Evolutionary conservation across 2,888 invertebrate genomes (phyloP), one percentile per base, ranked within the genome.

Genomic region (Pediacus dermestoides): DNA sequence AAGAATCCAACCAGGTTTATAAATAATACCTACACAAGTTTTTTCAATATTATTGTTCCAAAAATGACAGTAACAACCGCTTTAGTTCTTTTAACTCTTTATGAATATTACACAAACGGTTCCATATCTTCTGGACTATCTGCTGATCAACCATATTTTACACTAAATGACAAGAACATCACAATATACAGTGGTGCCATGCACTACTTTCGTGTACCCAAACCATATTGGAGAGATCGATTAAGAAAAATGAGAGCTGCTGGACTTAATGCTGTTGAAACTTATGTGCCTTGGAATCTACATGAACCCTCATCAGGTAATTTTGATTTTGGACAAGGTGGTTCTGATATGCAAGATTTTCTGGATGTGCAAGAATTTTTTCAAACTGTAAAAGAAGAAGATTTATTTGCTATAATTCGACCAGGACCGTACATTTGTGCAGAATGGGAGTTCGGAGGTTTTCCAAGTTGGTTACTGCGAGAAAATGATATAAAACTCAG

Each of bases 361-460:
- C 60, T 74, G 8, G 71, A 78, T 53, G 45, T 80, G 2, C 78
- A 73, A 12, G 67, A 71, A 31, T 89, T 85, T 58, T 71, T 89
- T 2, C 67, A 76, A 43, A 66, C 74, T 2, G 90, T 90, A 0
- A 76, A 82, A 22, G 77, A 81, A 47, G 81, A 83, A 60, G 85
- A 81, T 34, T 70, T 93, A 22, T 66, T 81, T 13, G 88, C 90
- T 1, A 75, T 91, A 27, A 66, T 93, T 1, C 71, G 92, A 14
- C 82, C 88, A 0, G 92, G 92, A 0, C 92, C 92, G 0, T 93
- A 89, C 57, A 90, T 91, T 50, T 89, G 89, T 64, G 89, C 85
- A 10, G 92, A 92, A 70, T 79, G 90, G 66, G 91, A 92, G 22
- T 55, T 51, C 30, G 57, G 57, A 7, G 57, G 57, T 6, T 35